These are phyloP conservation scores for Datnioides undecimradiatus DNA, from an alignment of 2,113 vertebrate species.

Conservation along the genomic window DNA sequence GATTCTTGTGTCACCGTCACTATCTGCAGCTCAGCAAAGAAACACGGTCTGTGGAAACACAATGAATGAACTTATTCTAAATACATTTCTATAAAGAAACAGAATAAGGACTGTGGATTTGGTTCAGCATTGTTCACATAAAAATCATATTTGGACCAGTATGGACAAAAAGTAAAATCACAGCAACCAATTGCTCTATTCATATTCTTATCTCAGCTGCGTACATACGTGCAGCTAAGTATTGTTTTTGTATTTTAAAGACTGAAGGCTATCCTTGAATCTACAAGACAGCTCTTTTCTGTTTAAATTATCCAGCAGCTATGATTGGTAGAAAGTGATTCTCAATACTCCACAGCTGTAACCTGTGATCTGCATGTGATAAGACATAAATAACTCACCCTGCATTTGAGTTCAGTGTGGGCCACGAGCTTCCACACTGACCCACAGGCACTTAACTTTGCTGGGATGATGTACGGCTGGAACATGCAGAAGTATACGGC, in stretches of 20 bases:
- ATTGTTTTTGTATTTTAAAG: too few relatives aligned
- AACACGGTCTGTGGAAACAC: neutral
- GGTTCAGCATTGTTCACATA: neutral
- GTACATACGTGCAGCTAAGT: neutral
- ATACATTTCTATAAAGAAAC: too few relatives aligned
- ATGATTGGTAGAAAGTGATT: conserved; percentile 4
- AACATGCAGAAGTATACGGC: neutral
- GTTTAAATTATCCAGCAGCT: conserved; percentile 1
- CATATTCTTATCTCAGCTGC: too few relatives aligned
- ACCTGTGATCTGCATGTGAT: neutral
- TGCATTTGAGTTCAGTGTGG: neutral
- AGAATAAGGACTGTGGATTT: neutral
- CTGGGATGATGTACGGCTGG: neutral
- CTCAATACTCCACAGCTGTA: neutral
- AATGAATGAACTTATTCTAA: too few relatives aligned
- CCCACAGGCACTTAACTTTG: conserved; percentile 13
- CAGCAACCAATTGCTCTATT: neutral
- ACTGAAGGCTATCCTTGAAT: neutral
- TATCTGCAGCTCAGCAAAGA: neutral
- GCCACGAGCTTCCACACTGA: conserved; percentile 7
- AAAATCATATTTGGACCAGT: neutral
- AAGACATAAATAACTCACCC: neutral
- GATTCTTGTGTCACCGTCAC: too few relatives aligned
- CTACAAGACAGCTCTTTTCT: neutral
- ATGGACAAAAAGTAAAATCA: neutral